A percentile compares a stretch with the other conserved stretches of the same genome.
phyloP scores from a whole-genome alignment of 1,140 invertebrate genomes.

The Drosophila nasuta region DNA sequence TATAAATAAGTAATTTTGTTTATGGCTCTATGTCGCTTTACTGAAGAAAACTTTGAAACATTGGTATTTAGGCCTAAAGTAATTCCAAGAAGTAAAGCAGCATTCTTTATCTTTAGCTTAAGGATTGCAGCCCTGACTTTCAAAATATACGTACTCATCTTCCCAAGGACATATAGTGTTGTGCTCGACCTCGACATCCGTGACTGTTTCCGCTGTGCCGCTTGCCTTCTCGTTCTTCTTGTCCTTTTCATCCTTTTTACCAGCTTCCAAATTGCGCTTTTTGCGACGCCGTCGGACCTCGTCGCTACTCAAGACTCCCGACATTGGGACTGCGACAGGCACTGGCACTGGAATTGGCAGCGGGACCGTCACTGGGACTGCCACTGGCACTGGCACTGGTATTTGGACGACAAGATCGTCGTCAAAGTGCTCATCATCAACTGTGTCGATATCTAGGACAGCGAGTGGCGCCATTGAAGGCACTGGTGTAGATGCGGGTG shows the following conservation, averaged over 20 bases:
- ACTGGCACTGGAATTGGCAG: too few species aligned
- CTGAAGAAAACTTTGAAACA: too few species aligned
- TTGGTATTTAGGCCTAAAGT: too few species aligned
- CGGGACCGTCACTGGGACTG: too few species aligned
- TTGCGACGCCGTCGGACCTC: conserved; percentile 82
- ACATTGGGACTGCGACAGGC: too few species aligned
- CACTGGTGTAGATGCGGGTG: conserved; percentile 71
- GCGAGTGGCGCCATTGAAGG: conserved; percentile 87
- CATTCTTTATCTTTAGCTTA: too few species aligned
- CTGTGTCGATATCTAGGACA: conserved; percentile 88
- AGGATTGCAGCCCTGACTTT: background rate
- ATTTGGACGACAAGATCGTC: conserved; percentile 60
- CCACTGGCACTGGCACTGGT: background rate
- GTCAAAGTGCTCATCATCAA: conserved; percentile 86
- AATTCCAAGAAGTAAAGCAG: too few species aligned
- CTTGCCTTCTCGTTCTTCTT: conserved; percentile 60
- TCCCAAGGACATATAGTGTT: conserved; percentile 95
- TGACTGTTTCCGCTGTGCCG: conserved; percentile 45
- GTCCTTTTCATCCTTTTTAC: conserved; percentile 71
- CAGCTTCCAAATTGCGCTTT: conserved; percentile 58
- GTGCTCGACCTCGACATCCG: conserved; percentile 73
- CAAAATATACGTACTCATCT: conserved; percentile 91
- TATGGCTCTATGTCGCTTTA: too few species aligned
- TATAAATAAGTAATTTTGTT: too few species aligned
- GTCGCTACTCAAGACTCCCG: conserved; percentile 39